These are phyloP conservation scores for Ifrita kowaldi DNA, from an alignment of 2,113 vertebrate genomes.

Conservation along the genomic window DNA sequence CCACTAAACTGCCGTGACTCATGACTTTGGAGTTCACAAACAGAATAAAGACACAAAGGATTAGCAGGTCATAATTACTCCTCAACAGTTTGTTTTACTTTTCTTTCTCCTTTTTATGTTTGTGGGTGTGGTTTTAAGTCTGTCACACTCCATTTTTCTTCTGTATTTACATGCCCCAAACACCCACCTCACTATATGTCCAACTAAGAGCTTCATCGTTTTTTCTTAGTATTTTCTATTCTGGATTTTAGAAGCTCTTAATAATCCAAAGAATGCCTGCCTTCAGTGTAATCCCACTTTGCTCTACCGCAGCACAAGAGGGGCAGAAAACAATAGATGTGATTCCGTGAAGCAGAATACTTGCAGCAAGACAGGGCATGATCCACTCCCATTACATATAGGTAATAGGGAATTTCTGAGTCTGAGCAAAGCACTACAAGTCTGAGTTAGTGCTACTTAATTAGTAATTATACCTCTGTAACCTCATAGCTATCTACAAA, in stretches of 20 bases:
- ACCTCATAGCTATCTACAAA: not conserved
- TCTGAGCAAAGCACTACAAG: not conserved
- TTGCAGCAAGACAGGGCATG: not conserved
- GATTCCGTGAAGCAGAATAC: not conserved
- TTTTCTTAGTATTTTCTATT: not conserved
- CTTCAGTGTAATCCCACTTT: not conserved
- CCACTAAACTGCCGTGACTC: not conserved
- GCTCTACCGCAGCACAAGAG: not conserved
- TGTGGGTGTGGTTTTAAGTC: not conserved
- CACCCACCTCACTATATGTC: not conserved
- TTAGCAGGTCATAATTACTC: not conserved
- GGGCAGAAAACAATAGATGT: not conserved
- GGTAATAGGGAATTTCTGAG: not conserved
- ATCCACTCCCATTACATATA: not conserved
- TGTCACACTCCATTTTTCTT: not conserved
- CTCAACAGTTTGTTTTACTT: not conserved
- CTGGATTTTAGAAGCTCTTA: not conserved
- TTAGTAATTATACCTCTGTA: not conserved
- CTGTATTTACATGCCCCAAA: not conserved
- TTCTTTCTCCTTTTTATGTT: not conserved
- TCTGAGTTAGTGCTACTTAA: not conserved
- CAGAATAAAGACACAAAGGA: not conserved
- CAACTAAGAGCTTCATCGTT: not conserved
- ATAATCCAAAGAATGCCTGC: not conserved
- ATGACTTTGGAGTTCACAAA: not conserved